Evolutionary conservation across 2,888 invertebrate species (phyloP), one percentile per base, ranked within the genome.

Genomic region (Xylocampa areola): DNA sequence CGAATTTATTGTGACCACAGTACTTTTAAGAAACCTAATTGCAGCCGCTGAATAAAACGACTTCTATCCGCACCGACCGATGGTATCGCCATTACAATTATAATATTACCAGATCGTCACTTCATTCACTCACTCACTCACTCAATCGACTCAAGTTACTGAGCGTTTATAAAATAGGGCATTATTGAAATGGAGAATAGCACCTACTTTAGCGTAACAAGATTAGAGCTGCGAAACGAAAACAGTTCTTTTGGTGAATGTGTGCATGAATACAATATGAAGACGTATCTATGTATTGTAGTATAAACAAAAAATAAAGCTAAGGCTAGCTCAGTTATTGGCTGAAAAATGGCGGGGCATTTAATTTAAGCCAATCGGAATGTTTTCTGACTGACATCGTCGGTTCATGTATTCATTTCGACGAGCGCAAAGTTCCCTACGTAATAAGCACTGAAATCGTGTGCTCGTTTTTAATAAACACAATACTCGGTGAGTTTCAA

Each of bases 381-480:
- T 67, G 64, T 78, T 81, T 84, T 83, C 70, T 73, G 73, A 78
- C 74, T 87, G 87, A 87, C 87, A 88, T 88, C 82, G 85, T 75
- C 80, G 81, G 79, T 81, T 87, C 86, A 76, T 85, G 85, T 87
- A 88, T 89, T 89, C 87, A 87, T 87, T 89, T 82, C 83, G 86
- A 83, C 79, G 81, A 89, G 84, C 86, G 85, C 87, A 88, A 92
- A 90, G 91, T 92, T 89, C 79, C 87, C 90, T 90, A 92, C 92
- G 92, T 92, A 92, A 92, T 94, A 94, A 92, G 94, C 91, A 85
- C 93, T 92, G 92, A 92, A 94, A 93, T 94, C 92, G 94, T 94
- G 92, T 93, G 91, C 86, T 87, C 89, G 84, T 88, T 87, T 84
- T 75, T 81, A 82, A 87, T 90, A 89, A 89, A 88, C 86, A 89